These are phyloP conservation scores for Ephialtes manifestator DNA, from an alignment of 2,888 invertebrate species.

Conservation along the genomic window DNA sequence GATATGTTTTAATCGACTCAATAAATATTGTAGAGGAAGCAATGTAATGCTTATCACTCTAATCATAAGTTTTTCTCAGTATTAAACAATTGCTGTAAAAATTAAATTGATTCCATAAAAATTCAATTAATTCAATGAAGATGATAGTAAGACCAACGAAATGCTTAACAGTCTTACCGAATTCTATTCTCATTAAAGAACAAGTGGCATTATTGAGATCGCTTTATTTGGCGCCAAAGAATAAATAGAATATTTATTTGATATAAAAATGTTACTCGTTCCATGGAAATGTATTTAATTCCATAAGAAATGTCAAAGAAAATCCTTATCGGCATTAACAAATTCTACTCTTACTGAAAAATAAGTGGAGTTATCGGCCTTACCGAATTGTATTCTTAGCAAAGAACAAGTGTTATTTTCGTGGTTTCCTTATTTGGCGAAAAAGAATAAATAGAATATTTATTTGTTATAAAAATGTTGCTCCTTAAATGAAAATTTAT, in stretches of 20 bases:
- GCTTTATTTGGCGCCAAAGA: not conserved
- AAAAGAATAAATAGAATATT: too few species aligned
- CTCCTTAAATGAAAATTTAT: not conserved
- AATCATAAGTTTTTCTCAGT: too few species aligned
- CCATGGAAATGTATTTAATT: too few species aligned
- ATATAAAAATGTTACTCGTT: not conserved
- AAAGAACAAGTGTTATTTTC: not conserved
- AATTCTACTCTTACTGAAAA: too few species aligned
- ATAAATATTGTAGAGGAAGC: too few species aligned
- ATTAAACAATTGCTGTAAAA: not conserved
- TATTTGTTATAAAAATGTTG: not conserved
- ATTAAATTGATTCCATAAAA: not conserved
- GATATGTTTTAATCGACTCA: too few species aligned
- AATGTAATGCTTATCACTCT: too few species aligned
- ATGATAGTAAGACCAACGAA: not conserved
- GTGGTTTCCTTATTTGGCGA: not conserved
- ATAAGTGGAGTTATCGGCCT: too few species aligned
- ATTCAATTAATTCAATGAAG: not conserved
- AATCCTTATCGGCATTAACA: too few species aligned
- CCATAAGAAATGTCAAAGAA: too few species aligned
- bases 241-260: too few species aligned
- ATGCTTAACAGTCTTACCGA: too few species aligned
- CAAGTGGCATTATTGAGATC: not conserved
- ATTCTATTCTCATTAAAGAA: not conserved
- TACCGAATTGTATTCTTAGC: not conserved